These are phyloP conservation scores for Pteropus rufus DNA, from an alignment of 2,797 vertebrate genomes.

Conservation along the genomic window DNA sequence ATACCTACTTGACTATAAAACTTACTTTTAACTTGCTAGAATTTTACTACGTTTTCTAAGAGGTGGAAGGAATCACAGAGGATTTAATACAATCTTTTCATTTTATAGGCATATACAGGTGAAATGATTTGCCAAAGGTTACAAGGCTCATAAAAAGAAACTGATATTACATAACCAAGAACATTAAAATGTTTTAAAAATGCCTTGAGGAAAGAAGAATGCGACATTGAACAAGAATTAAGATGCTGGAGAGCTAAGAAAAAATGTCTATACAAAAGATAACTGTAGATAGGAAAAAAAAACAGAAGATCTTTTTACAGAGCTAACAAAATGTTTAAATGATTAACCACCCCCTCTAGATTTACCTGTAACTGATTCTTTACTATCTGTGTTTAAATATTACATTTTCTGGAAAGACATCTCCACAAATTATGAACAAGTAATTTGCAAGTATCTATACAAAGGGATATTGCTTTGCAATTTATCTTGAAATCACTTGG, in stretches of 20 bases:
- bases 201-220: slow-evolving; percentile 8
- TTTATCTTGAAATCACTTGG: neutral
- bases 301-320: neutral
- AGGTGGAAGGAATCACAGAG: neutral
- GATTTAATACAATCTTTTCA: neutral
- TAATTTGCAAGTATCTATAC: neutral
- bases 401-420: neutral
- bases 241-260: slow-evolving; percentile 15
- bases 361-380: slow-evolving; percentile 16
- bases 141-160: neutral
- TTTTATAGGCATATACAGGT: neutral
- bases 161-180: neutral
- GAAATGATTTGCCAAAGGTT: neutral
- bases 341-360: slow-evolving; percentile 10
- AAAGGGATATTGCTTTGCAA: slow-evolving; percentile 25
- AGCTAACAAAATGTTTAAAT: slow-evolving; percentile 17
- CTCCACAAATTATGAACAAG: neutral
- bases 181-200: neutral
- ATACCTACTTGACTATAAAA: neutral
- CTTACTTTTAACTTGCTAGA: slow-evolving; percentile 24
- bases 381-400: slow-evolving; percentile 17
- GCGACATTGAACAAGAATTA: neutral
- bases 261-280: neutral
- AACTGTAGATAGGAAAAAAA: slow-evolving; percentile 14
- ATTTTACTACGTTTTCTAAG: neutral